Conservation (phyloP, 1,140 invertebrate genomes). For the Venturia canescens region DNA sequence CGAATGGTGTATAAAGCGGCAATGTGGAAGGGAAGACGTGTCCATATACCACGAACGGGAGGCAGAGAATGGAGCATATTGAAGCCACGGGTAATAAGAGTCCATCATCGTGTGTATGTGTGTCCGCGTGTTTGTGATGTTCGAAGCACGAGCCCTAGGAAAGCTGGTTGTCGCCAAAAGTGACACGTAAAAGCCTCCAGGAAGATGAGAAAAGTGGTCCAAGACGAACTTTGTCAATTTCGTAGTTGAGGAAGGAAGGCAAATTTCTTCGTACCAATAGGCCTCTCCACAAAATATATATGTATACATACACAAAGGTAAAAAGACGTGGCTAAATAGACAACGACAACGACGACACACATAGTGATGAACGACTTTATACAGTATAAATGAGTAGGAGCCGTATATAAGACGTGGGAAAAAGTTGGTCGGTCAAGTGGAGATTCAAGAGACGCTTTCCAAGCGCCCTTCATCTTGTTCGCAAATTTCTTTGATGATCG, state of each 20-base stretch:
- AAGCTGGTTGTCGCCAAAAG: background rate
- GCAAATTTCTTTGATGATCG: slow-evolving; percentile 31
- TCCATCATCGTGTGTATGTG: background rate
- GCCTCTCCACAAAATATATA: background rate
- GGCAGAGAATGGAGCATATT: background rate
- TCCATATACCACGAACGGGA: background rate
- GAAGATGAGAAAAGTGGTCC: slow-evolving; percentile 16
- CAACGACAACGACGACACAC: background rate
- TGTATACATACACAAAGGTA: background rate
- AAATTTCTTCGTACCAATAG: slow-evolving; percentile 2
- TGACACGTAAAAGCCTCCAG: slow-evolving; percentile 21
- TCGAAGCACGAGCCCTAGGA: background rate
- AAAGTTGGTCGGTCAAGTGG: slow-evolving; percentile 13
- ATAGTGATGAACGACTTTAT: slow-evolving; percentile 31
- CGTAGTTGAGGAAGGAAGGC: slow-evolving; percentile 3
- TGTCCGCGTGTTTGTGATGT: background rate
- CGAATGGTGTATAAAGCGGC: slow-evolving; percentile 5
- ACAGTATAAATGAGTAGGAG: slow-evolving; percentile 9
- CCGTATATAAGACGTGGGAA: background rate
- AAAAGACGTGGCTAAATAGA: background rate
- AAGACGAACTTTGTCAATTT: slow-evolving; percentile 31
- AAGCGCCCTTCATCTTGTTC: background rate
- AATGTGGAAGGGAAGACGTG: slow-evolving; percentile 12
- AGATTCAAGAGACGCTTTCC: slow-evolving; percentile 2
- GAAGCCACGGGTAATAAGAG: slow-evolving; percentile 18